Evolutionary conservation across 2,113 vertebrate species (phyloP), one percentile per base, ranked within the genome.

Genomic region (Piliocolobus tephrosceles): DNA sequence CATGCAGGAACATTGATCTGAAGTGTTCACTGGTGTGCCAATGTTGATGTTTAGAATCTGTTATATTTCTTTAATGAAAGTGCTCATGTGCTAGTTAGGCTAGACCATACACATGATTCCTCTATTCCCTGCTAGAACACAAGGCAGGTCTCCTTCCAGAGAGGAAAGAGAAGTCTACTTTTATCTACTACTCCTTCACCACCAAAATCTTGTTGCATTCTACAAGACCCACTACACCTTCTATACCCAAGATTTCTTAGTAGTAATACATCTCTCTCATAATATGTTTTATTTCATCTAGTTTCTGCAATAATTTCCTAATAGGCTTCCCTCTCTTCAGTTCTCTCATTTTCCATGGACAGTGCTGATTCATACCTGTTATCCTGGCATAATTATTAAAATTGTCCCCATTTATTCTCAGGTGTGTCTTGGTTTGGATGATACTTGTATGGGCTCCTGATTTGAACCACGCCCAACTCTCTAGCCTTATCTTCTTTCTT

Each of bases 61-160:
- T 47, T 97, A 94, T 79, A 43, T 22, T 95, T 70, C 66, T 79
- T 87, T 90, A n/a, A 83, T 61, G 47, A 95, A 35, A 93, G 55
- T 52, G 43, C 17, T 95, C 27, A 43, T 32, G n/a, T 91, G 47
- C 84, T 87, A 87, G 90, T 90, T 92, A 94, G 32, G 13, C 32
- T 80, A 17, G 75, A 68, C 32, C 18, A 35, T 4, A 50, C 76
- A 61, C n/a, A 78, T 75, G 38, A 80, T 52, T 92, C 9, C 78
- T 61, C 5, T 58, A 2, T 61, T 78, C 5, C 8, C 35, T 70
- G 40, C 4, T 52, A 70, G 55, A 78, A 70, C 9, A 0, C 38
- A 84, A 72, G 13, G 27, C 6, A 16, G 30, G 12, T 78, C 68
- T 91, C 58, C 30, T 91, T 43, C 35, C 50, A 84, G 78, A 85